phyloP scores from a whole-genome alignment of 1,140 invertebrate species.

The Drosophila obscura region DNA sequence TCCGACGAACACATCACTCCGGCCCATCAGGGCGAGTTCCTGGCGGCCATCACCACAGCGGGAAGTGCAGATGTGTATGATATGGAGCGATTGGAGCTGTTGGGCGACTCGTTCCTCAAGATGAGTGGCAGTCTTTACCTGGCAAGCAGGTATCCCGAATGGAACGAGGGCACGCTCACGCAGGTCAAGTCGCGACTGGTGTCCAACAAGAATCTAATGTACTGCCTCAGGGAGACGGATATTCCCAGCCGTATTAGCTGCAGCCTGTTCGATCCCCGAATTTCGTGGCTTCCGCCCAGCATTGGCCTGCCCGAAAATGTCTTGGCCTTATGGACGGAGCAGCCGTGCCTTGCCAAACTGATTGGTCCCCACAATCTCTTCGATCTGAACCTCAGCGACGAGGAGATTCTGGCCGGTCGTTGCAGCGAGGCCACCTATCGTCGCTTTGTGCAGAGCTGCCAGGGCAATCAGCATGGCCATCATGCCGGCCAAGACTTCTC shows the following conservation, averaged over 20 bases:
- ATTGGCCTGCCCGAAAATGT: slow-evolving; percentile 72
- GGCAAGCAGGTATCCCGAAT: slow-evolving; percentile 88
- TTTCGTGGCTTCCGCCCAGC: slow-evolving; percentile 87
- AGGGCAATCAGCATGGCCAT: slow-evolving; percentile 25
- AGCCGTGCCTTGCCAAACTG: slow-evolving; percentile 22
- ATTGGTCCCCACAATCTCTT: slow-evolving; percentile 62
- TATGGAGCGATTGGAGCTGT: slow-evolving; percentile 92
- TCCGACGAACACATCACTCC: slow-evolving; percentile 42
- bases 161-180: slow-evolving; percentile 91
- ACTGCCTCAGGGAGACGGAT: slow-evolving; percentile 85
- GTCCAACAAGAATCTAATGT: slow-evolving; percentile 92
- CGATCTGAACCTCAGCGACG: slow-evolving; percentile 36
- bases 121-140: slow-evolving; percentile 90
- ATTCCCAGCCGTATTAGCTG: slow-evolving; percentile 57
- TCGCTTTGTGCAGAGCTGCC: slow-evolving; percentile 48
- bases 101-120: slow-evolving; percentile 96
- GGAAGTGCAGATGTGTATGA: slow-evolving; percentile 91
- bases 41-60: slow-evolving; percentile 89
- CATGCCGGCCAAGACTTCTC: slow-evolving; percentile 38
- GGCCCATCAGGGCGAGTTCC: slow-evolving; percentile 82
- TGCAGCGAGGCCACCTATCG: slow-evolving; percentile 12
- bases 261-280: slow-evolving; percentile 80
- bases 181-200: slow-evolving; percentile 90
- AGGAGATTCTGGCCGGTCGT: slow-evolving; percentile 41
- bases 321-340: slow-evolving; percentile 37